Base-by-base conservation (phyloP, 2,113 vertebrate species). In the Lontra canadensis region DNA sequence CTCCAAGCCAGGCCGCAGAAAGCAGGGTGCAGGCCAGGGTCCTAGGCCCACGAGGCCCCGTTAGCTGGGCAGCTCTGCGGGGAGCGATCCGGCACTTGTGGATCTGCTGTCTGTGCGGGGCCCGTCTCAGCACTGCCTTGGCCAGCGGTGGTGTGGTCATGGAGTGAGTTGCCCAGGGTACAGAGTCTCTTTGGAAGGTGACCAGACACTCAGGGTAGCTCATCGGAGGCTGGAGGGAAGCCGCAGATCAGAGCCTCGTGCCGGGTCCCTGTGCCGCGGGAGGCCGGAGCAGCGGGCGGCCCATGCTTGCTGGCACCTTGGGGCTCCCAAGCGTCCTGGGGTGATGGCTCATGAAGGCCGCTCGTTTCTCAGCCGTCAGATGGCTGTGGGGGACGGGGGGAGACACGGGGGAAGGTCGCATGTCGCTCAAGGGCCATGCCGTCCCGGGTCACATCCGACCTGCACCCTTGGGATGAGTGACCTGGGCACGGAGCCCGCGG, bases 61-160 rank as follows among this genome's bases (percentile, higher is more conserved):
- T 36, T 39, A 49, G 44, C 20, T 4, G 5, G 17, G 83, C 2
- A 6, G 4, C 34, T 42, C 31, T 0, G 13, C 44, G 25, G 57
- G 6, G 25, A 7, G 59, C 4, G 31, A 6, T 6, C 31, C 1
- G 11, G 18, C 13, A 6, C 7, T 34, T 4, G 17, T 6, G 6
- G 23, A 14, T 9, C 15, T 49, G 36, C 18, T 2, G 10, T 79
- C 83, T 59, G 31, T 12, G 29, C 3, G 3, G 7, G 15, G 15
- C 20, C 9, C 2, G 0, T 23, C 1, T 0, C 7, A 0, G 1
- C 1, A 5, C 36, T n/a, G 10, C 11, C 11, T 26, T 15, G 13
- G 44, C 25, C 7, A 4, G 47, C 2, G 47, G 55, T 0, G 0
- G 71, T 61, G 31, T 6, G 7, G 44, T 2, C 25, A 12, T 3